These are phyloP conservation scores for Acipenser oxyrinchus DNA, from an alignment of 2,797 vertebrate species.

Conservation along the genomic window DNA sequence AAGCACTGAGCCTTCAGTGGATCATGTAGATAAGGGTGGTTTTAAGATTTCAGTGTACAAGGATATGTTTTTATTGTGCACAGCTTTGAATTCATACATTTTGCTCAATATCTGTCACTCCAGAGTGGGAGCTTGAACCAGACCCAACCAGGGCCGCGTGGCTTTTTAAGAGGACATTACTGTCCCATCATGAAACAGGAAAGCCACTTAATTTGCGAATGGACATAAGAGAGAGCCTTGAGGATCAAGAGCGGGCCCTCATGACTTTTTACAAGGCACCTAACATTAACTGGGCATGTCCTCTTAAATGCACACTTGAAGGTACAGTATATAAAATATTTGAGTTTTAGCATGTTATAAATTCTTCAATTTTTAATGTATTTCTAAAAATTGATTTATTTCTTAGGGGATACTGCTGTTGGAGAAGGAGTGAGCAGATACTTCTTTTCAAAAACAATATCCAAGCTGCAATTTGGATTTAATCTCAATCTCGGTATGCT, in stretches of 20 bases:
- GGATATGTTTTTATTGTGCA: too few species aligned
- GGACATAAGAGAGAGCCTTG: neutral
- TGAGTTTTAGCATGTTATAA: neutral
- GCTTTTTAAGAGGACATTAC: neutral
- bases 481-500: constrained; percentile 1
- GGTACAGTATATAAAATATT: neutral
- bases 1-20: too few species aligned
- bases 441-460: neutral
- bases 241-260: constrained; percentile 1
- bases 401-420: constrained; percentile 2
- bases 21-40: too few species aligned
- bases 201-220: constrained; percentile 2
- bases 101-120: too few species aligned
- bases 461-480: constrained; percentile 3
- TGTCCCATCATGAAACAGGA: neutral
- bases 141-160: neutral
- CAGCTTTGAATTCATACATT: too few species aligned
- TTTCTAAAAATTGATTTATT: neutral
- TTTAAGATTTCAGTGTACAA: too few species aligned
- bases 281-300: constrained; percentile 2
- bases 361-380: neutral
- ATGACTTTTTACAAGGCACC: neutral
- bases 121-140: too few species aligned
- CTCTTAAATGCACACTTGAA: constrained; percentile 1
- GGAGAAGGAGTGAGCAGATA: neutral